A percentile compares a stretch with the other conserved stretches of the same genome.
Evolutionary conservation across 2,888 invertebrate genomes (phyloP).

Genomic region (Sturmia bella): DNA sequence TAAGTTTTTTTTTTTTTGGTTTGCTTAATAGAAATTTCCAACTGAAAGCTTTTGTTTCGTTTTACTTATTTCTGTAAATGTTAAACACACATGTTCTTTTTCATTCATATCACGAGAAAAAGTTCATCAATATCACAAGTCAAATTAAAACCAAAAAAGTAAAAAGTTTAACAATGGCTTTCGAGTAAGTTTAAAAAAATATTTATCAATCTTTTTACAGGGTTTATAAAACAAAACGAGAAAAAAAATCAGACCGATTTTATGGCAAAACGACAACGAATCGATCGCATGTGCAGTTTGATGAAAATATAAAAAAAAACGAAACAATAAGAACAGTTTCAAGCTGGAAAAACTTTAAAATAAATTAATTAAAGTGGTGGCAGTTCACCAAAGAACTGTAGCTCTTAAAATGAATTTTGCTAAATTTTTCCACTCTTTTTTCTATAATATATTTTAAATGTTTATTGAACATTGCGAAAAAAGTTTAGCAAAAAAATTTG

Average conservation of each 20-base stretch:
- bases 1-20: neutral
- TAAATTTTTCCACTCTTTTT: too few species aligned
- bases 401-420: too few species aligned
- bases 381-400: too few species aligned
- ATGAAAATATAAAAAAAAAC: neutral
- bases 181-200: slow-evolving; percentile 1
- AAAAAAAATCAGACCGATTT: slow-evolving; percentile 2
- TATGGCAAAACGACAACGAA: slow-evolving; percentile 18
- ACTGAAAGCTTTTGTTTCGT: neutral
- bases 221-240: neutral
- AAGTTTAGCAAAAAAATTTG: too few species aligned
- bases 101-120: neutral
- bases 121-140: neutral
- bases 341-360: slow-evolving; percentile 16
- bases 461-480: too few species aligned
- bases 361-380: slow-evolving; percentile 33
- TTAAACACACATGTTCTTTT: slow-evolving; percentile 8
- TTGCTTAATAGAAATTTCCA: neutral
- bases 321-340: slow-evolving; percentile 17
- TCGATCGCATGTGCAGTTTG: slow-evolving; percentile 11
- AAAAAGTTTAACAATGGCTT: neutral
- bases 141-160: neutral
- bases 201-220: slow-evolving; percentile 39
- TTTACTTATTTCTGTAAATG: slow-evolving; percentile 3
- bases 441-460: too few species aligned